These are phyloP conservation scores for Budorcas taxicolor DNA, from an alignment of 2,113 vertebrate species.

Conservation along the genomic window DNA sequence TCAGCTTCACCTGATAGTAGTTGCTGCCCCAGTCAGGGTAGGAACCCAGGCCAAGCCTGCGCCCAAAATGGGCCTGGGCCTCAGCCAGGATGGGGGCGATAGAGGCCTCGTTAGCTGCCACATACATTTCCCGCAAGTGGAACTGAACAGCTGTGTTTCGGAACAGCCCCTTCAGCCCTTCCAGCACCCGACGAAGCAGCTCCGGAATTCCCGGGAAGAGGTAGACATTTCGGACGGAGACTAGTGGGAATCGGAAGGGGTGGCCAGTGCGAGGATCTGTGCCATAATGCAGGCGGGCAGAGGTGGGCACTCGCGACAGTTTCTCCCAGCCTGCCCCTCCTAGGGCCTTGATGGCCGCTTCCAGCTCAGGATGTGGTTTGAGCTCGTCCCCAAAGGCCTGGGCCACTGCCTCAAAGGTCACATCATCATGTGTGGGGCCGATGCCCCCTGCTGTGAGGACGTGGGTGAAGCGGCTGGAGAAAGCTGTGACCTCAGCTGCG, in stretches of 20 bases:
- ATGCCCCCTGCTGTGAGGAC: conserved; percentile 94
- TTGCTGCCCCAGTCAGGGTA: conserved; percentile 96
- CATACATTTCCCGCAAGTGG: conserved; percentile 85
- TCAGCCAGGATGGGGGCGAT: conserved; percentile 81
- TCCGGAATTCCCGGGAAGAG: conserved; percentile 93
- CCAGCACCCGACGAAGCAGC: conserved; percentile 86
- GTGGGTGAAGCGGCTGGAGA: conserved; percentile 85
- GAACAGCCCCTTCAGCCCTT: conserved; percentile 87
- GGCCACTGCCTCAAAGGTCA: conserved; percentile 93
- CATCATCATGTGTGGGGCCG: conserved; percentile 95
- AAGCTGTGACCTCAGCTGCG: conserved; percentile 85
- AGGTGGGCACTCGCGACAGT: conserved; percentile 86
- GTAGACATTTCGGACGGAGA: conserved; percentile 94
- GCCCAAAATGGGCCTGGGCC: conserved; percentile 81
- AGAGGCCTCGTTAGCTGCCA: conserved; percentile 83
- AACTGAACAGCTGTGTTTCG: conserved; percentile 82
- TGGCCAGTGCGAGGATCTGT: conserved; percentile 80
- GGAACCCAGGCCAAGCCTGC: conserved; percentile 86
- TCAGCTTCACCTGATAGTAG: conserved; percentile 91
- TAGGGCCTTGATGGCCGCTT: conserved; percentile 79
- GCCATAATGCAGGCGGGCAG: conserved; percentile 91
- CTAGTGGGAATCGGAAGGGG: conserved; percentile 85
- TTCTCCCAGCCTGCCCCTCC: conserved; percentile 82
- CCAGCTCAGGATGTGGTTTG: conserved; percentile 86
- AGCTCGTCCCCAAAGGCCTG: conserved; percentile 88